These are phyloP conservation scores for Zophobas morio DNA, from an alignment of 1,140 invertebrate genomes.

Conservation along the genomic window DNA sequence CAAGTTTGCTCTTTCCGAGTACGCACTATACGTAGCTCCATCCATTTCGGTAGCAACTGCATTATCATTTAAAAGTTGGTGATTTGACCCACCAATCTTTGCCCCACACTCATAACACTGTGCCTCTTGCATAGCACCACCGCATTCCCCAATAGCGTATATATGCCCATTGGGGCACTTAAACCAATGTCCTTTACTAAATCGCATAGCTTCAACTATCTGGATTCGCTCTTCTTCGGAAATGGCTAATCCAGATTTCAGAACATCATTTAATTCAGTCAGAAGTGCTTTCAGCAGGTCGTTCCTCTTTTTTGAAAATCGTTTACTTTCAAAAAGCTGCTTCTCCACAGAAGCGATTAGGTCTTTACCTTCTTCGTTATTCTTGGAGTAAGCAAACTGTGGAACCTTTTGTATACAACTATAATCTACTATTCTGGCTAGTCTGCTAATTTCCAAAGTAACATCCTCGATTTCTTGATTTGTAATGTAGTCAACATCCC, in stretches of 20 bases:
- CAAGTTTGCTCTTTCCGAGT: too few species aligned
- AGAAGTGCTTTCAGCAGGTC: constrained; percentile 42
- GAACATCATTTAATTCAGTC: constrained; percentile 50
- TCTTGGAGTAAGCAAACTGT: background rate
- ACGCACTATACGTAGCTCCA: constrained; percentile 64
- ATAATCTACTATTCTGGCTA: constrained; percentile 56
- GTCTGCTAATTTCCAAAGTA: constrained; percentile 59
- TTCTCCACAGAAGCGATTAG: constrained; percentile 13
- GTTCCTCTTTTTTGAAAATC: constrained; percentile 47
- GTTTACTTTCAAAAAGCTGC: constrained; percentile 24
- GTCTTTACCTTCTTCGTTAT: background rate
- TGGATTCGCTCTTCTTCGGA: constrained; percentile 71
- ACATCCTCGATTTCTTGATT: constrained; percentile 65
- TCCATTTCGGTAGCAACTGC: constrained; percentile 74
- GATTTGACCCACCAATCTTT: constrained; percentile 75
- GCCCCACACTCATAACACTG: constrained; percentile 76
- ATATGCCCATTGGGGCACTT: constrained; percentile 83
- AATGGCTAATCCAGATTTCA: constrained; percentile 59
- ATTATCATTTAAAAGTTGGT: constrained; percentile 72
- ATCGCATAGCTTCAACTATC: constrained; percentile 75
- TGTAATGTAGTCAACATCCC: constrained; percentile 67
- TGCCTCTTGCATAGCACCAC: constrained; percentile 74
- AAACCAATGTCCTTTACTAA: constrained; percentile 79
- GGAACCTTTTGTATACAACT: constrained; percentile 42
- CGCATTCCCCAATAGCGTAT: constrained; percentile 81